Evolutionary conservation across 2,113 vertebrate genomes (phyloP).

Genomic region (Spea bombifrons): DNA sequence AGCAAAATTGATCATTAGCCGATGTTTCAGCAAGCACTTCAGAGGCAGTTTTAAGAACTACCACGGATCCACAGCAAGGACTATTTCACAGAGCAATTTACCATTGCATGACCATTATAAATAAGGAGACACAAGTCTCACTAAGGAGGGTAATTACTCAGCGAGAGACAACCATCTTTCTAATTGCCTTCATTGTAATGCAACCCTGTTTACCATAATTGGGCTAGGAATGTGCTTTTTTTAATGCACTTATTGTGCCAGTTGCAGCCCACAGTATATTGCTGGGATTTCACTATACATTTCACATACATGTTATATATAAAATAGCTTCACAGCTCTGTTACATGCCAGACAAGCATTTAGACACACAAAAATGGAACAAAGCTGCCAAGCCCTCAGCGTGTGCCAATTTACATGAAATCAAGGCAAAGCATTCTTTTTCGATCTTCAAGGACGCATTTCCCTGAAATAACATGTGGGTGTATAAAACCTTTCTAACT

Average conservation of each 20-base stretch:
- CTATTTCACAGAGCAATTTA: too few species aligned
- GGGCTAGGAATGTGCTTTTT: slow-evolving; percentile 30
- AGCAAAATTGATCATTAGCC: neutral
- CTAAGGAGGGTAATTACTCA: too few species aligned
- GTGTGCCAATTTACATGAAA: too few species aligned
- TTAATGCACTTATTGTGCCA: neutral
- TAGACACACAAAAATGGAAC: neutral
- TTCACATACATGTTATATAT: slow-evolving; percentile 6
- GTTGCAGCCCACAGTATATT: slow-evolving; percentile 13
- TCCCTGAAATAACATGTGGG: neutral
- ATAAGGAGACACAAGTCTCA: too few species aligned
- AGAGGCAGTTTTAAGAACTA: neutral
- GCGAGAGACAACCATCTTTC: too few species aligned
- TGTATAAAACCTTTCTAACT: too few species aligned
- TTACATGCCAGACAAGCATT: neutral
- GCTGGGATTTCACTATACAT: slow-evolving; percentile 18
- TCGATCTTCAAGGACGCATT: neutral
- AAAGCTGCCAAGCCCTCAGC: neutral
- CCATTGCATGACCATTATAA: too few species aligned
- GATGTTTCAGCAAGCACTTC: neutral
- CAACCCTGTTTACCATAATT: slow-evolving; percentile 31
- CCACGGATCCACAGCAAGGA: too few species aligned
- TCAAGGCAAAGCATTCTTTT: too few species aligned
- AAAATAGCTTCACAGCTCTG: slow-evolving; percentile 26
- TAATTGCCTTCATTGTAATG: slow-evolving; percentile 7